Base-by-base conservation (phyloP, 2,113 vertebrate species). In the Bothrops jararaca region DNA sequence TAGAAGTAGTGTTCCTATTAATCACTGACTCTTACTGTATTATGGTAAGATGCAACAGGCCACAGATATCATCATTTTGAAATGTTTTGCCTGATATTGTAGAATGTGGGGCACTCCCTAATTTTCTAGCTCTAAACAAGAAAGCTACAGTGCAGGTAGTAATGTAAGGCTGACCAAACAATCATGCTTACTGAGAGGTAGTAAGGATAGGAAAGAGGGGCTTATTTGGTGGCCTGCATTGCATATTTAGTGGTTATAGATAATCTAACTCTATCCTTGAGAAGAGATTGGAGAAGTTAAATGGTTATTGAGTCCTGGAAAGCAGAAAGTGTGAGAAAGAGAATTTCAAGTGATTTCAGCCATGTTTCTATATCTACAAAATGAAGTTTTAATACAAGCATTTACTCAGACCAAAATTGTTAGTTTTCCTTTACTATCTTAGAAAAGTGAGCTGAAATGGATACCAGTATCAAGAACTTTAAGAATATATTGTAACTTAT, bases 391-490 rank as follows among this genome's bases (percentile, higher is more conserved):
- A 20, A 88, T 91, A 50, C 8, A 86, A 48, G 23, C 9, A 45
- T 45, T 24, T 24, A 91, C 26, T 69, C 34, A 34, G 48, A 45
- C 56, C 85, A 89, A 85, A 58, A 42, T 89, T 26, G 1, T 26
- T 92, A 85, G 22, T 45, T 26, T n/a, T 88, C 18, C 29, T 91
- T 56, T 86, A 89, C 86, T 91, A 89, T 12, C 11, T 69, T 60
- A 29, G 18, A 64, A 54, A 42, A 42, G 45, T 53, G 10, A 92
- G 57, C 42, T 56, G 50, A 86, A 93, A 91, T 69, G 48, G 39
- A 64, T 86, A 50, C 60, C 34, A 86, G 34, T 52, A 93, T 45
- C 88, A 89, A n/a, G 42, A 92, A 89, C 26, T 92, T 88, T 85
- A 45, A 80, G 42, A 92, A 29, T 26, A 39, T 80, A 80, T 15